Percentiles rank a stretch among this genome's conserved stretches.
phyloP scores from a whole-genome alignment of 2,797 vertebrate genomes.

The Anguilla pacifica region DNA sequence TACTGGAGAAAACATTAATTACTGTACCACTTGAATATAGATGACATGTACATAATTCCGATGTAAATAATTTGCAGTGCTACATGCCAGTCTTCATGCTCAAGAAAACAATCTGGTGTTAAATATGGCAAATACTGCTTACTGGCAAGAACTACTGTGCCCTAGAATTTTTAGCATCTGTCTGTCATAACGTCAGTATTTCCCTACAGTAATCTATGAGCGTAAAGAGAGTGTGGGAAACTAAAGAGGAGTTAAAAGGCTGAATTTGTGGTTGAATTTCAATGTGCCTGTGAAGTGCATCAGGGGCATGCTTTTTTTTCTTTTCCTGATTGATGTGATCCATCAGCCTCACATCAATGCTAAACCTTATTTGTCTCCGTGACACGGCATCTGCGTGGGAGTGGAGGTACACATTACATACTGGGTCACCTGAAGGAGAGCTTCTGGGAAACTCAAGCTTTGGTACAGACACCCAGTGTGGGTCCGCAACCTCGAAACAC shows the following conservation, averaged over 20 bases:
- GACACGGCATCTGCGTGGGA: constrained; percentile 20
- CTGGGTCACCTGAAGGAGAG: neutral
- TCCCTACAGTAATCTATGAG: no score
- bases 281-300: neutral
- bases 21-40: neutral
- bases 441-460: constrained; percentile 24
- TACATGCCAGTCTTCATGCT: neutral
- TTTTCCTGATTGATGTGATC: constrained; percentile 6
- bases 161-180: neutral
- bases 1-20: neutral
- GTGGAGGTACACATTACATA: constrained; percentile 26
- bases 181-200: neutral
- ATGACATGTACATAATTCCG: neutral
- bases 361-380: neutral
- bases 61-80: neutral
- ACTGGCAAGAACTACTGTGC: neutral
- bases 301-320: neutral
- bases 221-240: neutral
- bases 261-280: neutral
- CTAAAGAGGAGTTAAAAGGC: neutral
- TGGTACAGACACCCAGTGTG: neutral
- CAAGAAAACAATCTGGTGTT: neutral
- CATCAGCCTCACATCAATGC: neutral
- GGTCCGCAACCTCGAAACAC: neutral
- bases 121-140: neutral